Evolutionary conservation across 2,797 vertebrate species (phyloP).

Genomic region (Miichthys miiuy): DNA sequence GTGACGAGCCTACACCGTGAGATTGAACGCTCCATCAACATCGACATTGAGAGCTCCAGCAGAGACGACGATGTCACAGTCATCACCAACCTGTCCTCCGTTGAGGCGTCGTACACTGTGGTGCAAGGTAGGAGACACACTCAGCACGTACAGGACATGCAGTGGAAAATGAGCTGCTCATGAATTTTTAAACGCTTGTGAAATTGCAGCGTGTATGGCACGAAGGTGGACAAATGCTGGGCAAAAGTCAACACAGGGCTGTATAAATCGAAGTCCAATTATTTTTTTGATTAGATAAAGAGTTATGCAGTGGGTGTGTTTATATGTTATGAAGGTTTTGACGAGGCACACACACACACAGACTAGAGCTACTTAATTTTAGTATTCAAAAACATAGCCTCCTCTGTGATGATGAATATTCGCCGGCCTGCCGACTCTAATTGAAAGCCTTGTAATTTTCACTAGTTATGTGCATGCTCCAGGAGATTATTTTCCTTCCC

Average conservation of each 20-base stretch:
- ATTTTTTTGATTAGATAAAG: neutral
- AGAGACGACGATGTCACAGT: constrained; percentile 98
- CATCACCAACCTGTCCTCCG: constrained; percentile 98
- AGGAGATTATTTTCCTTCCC: constrained; percentile 66
- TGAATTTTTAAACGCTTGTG: constrained; percentile 52
- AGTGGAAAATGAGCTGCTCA: constrained; percentile 24
- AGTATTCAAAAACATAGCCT: constrained; percentile 37
- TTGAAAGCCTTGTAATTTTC: constrained; percentile 75
- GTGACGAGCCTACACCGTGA: constrained; percentile 98
- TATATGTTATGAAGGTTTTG: constrained; percentile 1
- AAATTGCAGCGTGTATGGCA: constrained; percentile 14
- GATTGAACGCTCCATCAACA: constrained; percentile 99
- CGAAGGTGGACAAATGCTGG: neutral
- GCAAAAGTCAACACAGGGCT: neutral
- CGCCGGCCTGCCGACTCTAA: constrained; percentile 50
- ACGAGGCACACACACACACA: constrained; percentile 8
- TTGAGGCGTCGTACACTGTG: constrained; percentile 98
- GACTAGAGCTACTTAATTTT: constrained; percentile 24
- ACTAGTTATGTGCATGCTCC: constrained; percentile 61
- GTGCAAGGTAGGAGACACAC: constrained; percentile 91
- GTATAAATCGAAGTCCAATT: constrained; percentile 12
- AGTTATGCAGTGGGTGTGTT: constrained; percentile 6
- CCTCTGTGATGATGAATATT: constrained; percentile 41
- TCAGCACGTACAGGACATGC: constrained; percentile 1
- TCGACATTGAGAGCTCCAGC: constrained; percentile 99